Percentiles rank a stretch among this genome's conserved stretches.
phyloP scores from a whole-genome alignment of 2,797 vertebrate genomes.

The Picus viridis region DNA sequence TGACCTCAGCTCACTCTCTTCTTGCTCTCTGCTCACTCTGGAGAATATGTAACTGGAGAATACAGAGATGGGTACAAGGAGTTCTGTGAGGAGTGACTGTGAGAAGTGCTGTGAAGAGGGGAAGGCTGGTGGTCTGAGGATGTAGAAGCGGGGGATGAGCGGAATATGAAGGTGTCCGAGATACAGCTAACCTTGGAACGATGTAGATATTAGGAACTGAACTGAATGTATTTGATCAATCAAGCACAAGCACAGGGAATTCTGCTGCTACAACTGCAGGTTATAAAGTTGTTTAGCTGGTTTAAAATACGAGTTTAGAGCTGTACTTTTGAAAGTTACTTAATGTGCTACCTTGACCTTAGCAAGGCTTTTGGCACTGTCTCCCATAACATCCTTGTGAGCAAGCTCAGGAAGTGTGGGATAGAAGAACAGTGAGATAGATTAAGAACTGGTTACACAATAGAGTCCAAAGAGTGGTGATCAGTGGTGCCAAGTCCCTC shows the following conservation, averaged over 20 bases:
- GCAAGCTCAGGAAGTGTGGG: too few relatives aligned
- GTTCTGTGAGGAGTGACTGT: not conserved
- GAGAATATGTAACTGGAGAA: not conserved
- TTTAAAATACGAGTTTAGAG: not conserved
- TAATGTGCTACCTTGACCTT: not conserved
- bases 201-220: not conserved
- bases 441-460: too few relatives aligned
- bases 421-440: too few relatives aligned
- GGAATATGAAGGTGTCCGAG: not conserved
- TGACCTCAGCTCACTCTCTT: rapidly evolving
- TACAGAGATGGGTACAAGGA: not conserved
- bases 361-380: too few relatives aligned
- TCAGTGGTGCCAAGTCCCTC: too few relatives aligned
- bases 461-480: too few relatives aligned
- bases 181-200: not conserved
- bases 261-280: not conserved
- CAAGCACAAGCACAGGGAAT: not conserved
- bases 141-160: not conserved
- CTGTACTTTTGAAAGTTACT: not conserved
- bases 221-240: not conserved
- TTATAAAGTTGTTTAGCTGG: not conserved
- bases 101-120: not conserved
- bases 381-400: too few relatives aligned
- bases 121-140: not conserved
- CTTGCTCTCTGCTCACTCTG: not conserved